These are phyloP conservation scores for Euschistus heros DNA, from an alignment of 1,140 invertebrate genomes.

Conservation along the genomic window DNA sequence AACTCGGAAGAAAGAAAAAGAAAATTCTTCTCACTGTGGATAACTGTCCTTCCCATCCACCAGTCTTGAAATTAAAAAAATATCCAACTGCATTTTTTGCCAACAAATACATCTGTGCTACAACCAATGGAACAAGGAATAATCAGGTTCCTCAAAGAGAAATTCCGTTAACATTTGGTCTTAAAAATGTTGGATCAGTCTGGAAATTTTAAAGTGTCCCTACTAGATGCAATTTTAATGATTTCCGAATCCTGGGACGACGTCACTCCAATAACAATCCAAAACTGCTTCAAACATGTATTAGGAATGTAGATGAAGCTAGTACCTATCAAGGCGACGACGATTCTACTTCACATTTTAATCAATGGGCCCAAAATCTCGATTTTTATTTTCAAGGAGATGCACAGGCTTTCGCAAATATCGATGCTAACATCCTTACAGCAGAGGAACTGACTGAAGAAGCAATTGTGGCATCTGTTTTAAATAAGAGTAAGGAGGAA, in stretches of 20 bases:
- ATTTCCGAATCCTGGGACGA: constrained; percentile 6
- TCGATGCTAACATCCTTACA: constrained; percentile 2
- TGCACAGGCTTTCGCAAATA: not conserved
- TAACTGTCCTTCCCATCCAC: too few species aligned
- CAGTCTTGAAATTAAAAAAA: too few species aligned
- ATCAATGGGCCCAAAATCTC: not conserved
- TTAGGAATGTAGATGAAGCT: not conserved
- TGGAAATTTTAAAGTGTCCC: constrained; percentile 3
- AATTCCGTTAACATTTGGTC: too few species aligned
- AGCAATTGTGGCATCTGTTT: too few species aligned
- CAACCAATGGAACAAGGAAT: too few species aligned
- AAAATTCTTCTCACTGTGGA: too few species aligned
- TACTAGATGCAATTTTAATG: constrained; percentile 16
- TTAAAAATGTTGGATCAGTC: too few species aligned
- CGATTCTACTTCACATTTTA: not conserved
- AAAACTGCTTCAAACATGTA: constrained; percentile 13
- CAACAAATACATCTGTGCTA: too few species aligned
- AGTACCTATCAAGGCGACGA: not conserved
- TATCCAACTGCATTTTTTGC: too few species aligned
- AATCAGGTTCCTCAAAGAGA: too few species aligned
- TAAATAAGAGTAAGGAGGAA: too few species aligned
- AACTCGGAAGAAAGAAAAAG: too few species aligned
- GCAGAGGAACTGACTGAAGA: not conserved
- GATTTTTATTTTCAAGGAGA: not conserved
- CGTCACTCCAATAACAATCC: not conserved